These are phyloP conservation scores for Hydriomena furcata DNA, from an alignment of 2,888 invertebrate genomes.

Conservation along the genomic window DNA sequence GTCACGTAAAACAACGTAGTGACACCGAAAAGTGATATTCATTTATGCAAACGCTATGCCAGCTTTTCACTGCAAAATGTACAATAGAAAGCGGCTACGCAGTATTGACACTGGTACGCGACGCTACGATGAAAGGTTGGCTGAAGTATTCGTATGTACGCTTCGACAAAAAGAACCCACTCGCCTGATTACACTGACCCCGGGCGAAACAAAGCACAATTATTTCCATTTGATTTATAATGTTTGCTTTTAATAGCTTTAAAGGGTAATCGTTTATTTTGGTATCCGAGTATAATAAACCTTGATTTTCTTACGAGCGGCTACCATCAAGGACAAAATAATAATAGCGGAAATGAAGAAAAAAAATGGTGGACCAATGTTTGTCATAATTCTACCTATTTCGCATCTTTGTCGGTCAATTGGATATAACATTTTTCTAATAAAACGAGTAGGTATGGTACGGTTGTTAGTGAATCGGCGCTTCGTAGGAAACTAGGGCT, in stretches of 20 bases:
- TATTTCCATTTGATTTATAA: constrained; percentile 73
- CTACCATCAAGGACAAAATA: not conserved
- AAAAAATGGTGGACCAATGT: too few species aligned
- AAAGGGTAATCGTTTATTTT: constrained; percentile 64
- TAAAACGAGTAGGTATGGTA: not conserved
- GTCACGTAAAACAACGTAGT: too few species aligned
- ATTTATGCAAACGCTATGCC: too few species aligned
- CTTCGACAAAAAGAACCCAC: constrained; percentile 54
- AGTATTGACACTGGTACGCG: too few species aligned
- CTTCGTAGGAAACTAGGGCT: not conserved
- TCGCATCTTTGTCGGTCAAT: too few species aligned
- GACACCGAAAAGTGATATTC: too few species aligned
- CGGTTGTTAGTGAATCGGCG: not conserved
- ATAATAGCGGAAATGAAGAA: not conserved
- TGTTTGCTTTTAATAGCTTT: constrained; percentile 69
- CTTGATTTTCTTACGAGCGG: constrained; percentile 1
- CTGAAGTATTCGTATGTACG: constrained; percentile 32
- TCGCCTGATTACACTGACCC: constrained; percentile 74
- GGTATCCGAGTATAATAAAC: constrained; percentile 43
- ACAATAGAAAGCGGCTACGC: too few species aligned
- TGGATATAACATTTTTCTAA: too few species aligned
- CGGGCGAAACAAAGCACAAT: constrained; percentile 75
- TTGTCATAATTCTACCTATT: too few species aligned
- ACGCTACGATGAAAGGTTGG: not conserved
- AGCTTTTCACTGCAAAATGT: too few species aligned